Conservation (phyloP, 2,113 vertebrate species). For the Cyphomyrus plagiostoma region DNA sequence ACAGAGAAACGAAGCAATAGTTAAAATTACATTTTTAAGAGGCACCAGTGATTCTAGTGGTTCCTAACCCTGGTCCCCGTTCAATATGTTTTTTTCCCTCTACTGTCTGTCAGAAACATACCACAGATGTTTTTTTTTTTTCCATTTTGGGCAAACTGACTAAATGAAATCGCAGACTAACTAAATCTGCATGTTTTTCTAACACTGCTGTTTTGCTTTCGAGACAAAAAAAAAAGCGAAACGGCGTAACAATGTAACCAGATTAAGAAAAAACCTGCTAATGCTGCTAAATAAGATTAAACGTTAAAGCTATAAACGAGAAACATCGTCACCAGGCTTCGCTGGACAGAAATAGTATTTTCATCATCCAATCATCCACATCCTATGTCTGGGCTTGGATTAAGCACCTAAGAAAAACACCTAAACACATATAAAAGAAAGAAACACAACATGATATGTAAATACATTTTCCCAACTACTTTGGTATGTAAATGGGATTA, state of each 20-base stretch:
- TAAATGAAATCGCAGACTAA: background rate
- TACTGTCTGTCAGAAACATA: background rate
- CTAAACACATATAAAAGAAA: background rate
- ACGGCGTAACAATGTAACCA: background rate
- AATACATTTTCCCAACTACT: conserved; percentile 51
- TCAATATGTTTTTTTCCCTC: background rate
- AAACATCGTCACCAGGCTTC: background rate
- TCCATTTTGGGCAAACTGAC: background rate
- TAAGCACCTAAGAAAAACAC: background rate
- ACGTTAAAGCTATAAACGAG: background rate
- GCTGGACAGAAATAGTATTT: background rate
- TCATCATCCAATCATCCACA: conserved; percentile 9
- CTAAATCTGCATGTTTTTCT: background rate
- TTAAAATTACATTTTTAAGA: conserved; percentile 25
- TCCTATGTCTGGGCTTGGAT: background rate
- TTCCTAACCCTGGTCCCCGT: conserved; percentile 34
- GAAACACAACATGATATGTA: conserved; percentile 30
- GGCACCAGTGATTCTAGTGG: conserved; percentile 48
- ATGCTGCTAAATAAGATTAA: background rate
- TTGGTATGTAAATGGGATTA: conserved; percentile 65
- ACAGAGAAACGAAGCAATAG: conserved; percentile 32
- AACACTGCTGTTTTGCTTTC: background rate
- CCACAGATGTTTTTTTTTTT: background rate
- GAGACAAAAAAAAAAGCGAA: background rate
- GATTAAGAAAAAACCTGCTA: background rate